Conservation (phyloP, 1,140 invertebrate genomes). For the Meteorus sp. region DNA sequence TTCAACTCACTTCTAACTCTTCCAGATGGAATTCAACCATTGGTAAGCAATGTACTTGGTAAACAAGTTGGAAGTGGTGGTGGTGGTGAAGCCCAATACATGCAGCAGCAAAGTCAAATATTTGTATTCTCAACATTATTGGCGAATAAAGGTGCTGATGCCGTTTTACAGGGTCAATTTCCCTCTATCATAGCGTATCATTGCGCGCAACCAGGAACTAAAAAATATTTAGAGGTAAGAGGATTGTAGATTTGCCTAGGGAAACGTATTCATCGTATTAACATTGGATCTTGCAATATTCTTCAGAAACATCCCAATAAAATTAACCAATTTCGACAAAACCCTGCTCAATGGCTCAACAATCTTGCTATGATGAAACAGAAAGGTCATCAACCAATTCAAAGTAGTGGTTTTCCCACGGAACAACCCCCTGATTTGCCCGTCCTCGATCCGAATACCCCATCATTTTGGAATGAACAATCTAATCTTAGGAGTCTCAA, state of each 20-base stretch:
- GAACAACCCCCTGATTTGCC: constrained; percentile 56
- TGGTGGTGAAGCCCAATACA: constrained; percentile 69
- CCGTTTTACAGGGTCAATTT: constrained; percentile 85
- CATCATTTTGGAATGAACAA: constrained; percentile 57
- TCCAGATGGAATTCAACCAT: constrained; percentile 68
- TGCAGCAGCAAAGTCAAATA: constrained; percentile 97
- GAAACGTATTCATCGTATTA: neutral
- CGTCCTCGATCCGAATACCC: constrained; percentile 53
- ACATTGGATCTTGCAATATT: constrained; percentile 29
- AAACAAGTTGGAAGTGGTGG: constrained; percentile 77
- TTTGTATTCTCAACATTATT: constrained; percentile 95
- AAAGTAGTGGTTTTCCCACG: constrained; percentile 52
- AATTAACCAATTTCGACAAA: constrained; percentile 83
- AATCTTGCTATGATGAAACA: constrained; percentile 77
- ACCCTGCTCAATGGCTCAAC: constrained; percentile 79
- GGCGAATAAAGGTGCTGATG: constrained; percentile 93
- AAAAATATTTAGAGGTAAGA: constrained; percentile 89
- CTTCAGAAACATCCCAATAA: constrained; percentile 86
- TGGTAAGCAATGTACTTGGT: constrained; percentile 76
- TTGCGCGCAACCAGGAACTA: constrained; percentile 91
- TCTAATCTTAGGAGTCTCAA: constrained; percentile 54
- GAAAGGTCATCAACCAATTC: constrained; percentile 60
- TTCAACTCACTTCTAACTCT: neutral
- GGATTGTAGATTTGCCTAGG: neutral
- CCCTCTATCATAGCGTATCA: constrained; percentile 93